Base-by-base conservation (phyloP, 1,140 invertebrate genomes). In the Leguminivora glycinivorella region DNA sequence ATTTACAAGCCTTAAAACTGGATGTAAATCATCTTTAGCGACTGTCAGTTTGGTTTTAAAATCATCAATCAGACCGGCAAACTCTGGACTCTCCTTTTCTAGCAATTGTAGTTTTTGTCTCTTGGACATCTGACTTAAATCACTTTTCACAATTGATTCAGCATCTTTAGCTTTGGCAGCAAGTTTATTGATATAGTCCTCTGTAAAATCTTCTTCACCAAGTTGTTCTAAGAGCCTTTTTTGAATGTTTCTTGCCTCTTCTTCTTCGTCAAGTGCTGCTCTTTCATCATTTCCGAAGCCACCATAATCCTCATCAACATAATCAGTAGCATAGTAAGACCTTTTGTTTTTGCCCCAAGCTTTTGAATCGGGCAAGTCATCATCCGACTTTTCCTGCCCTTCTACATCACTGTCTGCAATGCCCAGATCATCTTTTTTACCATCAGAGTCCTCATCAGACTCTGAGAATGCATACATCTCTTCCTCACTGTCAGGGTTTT, bases 271-370 rank as follows among this genome's bases (percentile, higher is more conserved):
- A 73, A 95, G 93, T 22, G 97, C 97, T 70, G 94, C 92, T 77
- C 94, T 94, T 77, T 95, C 94, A 80, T 95, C 94, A 75, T 94
- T 94, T 73, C 94, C 93, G 89, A 95, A 95, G 24, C 93, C 95
- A 43, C 95, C 94, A 93, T 96, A 97, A 92, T 98, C 97, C 76
- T 95, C 93, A 92, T 98, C 97, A 14, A 97, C 94, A 90, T 96
- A 98, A 92, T 98, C 97, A 0, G 97, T 96, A 56, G 95, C 95
- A 88, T 97, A 98, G 88, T 95, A 98, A 47, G 93, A 92, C 75
- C 90, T 94, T 75, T 95, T 96, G 72, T 95, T 95, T 78, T 94
- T 95, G 10, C 97, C 97, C 97, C 98, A 98, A 19, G 96, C 96
- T 92, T 95, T 95, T 10, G 93, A 93, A 87, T 97, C 94, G 5